These are phyloP conservation scores for Sycophaga agraensis DNA, from an alignment of 1,140 invertebrate genomes.

Conservation along the genomic window DNA sequence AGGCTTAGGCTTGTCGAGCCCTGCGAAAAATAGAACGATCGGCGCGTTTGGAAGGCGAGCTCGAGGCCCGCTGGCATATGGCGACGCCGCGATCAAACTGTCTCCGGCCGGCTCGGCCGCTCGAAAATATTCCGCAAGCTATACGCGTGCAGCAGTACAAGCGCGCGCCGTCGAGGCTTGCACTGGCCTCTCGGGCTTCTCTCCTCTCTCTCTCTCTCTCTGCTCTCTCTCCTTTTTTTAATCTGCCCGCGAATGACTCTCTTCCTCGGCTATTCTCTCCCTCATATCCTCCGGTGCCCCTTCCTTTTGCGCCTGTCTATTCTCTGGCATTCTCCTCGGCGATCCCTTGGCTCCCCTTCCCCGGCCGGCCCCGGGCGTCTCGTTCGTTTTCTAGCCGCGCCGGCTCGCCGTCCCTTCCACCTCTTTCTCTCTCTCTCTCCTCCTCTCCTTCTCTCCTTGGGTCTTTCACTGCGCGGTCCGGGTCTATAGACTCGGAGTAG, in stretches of 20 bases:
- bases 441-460: slow-evolving; percentile 7
- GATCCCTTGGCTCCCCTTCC: background rate
- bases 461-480: too few relatives aligned
- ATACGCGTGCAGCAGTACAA: too few relatives aligned
- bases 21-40: too few relatives aligned
- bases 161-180: too few relatives aligned
- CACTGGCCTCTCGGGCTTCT: background rate
- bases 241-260: background rate
- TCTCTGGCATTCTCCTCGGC: background rate
- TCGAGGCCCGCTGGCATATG: too few relatives aligned
- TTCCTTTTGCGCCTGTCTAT: background rate
- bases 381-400: background rate
- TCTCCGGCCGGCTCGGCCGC: too few relatives aligned
- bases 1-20: too few relatives aligned
- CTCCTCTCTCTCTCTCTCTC: background rate
- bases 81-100: too few relatives aligned
- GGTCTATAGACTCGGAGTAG: background rate
- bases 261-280: background rate
- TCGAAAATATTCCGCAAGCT: too few relatives aligned
- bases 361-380: background rate
- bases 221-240: background rate
- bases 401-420: background rate
- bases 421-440: background rate
- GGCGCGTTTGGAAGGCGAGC: too few relatives aligned
- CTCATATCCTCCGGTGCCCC: background rate